Evolutionary conservation across 2,888 invertebrate species (phyloP), one percentile per base, ranked within the genome.

Genomic region (Ennomos fuscantarius): DNA sequence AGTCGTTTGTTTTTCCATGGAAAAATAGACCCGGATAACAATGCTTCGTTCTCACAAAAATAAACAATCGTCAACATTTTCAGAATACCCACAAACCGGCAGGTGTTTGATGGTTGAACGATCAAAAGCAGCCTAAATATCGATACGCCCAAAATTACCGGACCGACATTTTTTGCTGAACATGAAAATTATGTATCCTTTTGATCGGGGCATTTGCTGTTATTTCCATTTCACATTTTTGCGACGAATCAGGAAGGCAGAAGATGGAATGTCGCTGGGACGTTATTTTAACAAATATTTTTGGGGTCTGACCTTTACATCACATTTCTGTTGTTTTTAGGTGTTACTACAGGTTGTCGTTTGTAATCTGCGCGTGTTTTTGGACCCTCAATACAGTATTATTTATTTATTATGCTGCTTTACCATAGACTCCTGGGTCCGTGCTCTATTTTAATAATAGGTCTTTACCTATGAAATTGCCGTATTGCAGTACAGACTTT

Each of bases 191-290:
- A 57, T 31, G 33, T 39, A 39, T 6, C 47, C 31, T 47, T 49
- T 55, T 55, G 49, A 49, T 49, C 48, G 31, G 24, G 45, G 12
- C 39, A 55, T 54, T 41, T 8, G 31, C 12, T 8, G 24, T 12
- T 13, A n/a, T 45, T 9, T 47, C 31, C 52, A 40, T 57, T 48
- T 44, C 13, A 15, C 44, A 48, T 49, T 53, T 58, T 53, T 48
- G 44, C 13, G 36, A 52, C 40, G 40, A 39, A 15, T 13, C 50
- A 34, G 33, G 11, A 24, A 24, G 11, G 33, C 31, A 32, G 41
- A 51, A 57, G 42, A 57, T 47, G 57, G 47, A 57, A 56, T 51
- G 51, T 56, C 42, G 43, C 9, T 41, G 50, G 32, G 43, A n/a
- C n/a, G 34, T 1, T 24, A 15, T 46, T 47, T 47, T 55, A 47